Evolutionary conservation across 30 jellyfish, hydroid and myxozoan species (phyloP).

Genomic region (Turritopsis dohrnii): DNA sequence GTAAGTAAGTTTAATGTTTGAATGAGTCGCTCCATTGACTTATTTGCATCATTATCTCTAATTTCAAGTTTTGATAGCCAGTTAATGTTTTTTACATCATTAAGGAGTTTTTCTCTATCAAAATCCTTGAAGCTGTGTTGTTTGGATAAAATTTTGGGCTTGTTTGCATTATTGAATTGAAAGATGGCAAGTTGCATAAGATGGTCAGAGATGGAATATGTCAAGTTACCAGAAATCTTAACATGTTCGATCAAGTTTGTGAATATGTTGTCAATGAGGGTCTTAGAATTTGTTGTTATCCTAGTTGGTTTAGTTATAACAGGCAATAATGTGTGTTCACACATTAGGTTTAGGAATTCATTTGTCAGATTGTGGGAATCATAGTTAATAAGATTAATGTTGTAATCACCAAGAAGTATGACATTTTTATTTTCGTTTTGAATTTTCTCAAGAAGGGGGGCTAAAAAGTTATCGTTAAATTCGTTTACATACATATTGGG

Average conservation of each 20-base stretch:
- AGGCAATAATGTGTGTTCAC: slow-evolving; percentile 5
- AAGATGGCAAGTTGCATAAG: slow-evolving; percentile 5
- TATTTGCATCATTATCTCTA: not conserved
- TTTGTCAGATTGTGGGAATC: not conserved
- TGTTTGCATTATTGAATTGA: not conserved
- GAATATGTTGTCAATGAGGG: slow-evolving; percentile 5
- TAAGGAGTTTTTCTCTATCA: slow-evolving; percentile 1
- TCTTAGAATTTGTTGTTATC: not conserved
- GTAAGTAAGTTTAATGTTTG: not conserved
- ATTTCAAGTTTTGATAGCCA: not conserved
- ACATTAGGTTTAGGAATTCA: slow-evolving; percentile 3
- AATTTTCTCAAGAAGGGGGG: slow-evolving; percentile 8
- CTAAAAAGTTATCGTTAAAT: not conserved
- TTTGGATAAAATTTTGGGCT: not conserved
- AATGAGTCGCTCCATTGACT: not conserved
- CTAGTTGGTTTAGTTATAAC: slow-evolving; percentile 10
- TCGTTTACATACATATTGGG: slow-evolving; percentile 5
- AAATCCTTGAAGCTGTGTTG: slow-evolving; percentile 3
- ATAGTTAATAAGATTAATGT: slow-evolving; percentile 4
- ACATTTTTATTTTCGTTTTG: no score
- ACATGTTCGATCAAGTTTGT: not conserved
- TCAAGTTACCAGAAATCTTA: not conserved
- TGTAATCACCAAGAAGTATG: not conserved
- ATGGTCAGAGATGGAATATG: slow-evolving; percentile 3
- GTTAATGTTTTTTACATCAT: not conserved